phyloP scores from a whole-genome alignment of 2,113 vertebrate genomes.

The Marmota flaviventris region DNA sequence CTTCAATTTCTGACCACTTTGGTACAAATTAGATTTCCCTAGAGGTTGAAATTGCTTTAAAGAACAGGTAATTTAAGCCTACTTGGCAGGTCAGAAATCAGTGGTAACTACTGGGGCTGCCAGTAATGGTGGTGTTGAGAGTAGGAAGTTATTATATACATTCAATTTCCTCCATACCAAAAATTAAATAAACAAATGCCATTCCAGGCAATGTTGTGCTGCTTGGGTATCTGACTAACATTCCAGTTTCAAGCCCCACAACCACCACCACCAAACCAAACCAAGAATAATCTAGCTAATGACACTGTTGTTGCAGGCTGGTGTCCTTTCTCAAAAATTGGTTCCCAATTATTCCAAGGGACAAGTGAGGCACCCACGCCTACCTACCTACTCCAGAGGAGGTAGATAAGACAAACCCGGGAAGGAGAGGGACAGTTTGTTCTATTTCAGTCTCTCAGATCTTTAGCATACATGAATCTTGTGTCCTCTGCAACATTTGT shows the following conservation, averaged over 20 bases:
- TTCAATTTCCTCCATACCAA: neutral
- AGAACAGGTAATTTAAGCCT: neutral
- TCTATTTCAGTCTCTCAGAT: neutral
- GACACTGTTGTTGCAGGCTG: neutral
- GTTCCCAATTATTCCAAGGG: neutral
- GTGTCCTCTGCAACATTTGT: neutral
- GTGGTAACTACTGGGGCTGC: neutral
- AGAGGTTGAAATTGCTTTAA: neutral
- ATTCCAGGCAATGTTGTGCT: neutral
- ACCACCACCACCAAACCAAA: neutral
- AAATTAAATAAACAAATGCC: neutral
- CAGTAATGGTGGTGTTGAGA: neutral
- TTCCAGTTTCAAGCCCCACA: neutral
- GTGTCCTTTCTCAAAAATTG: neutral
- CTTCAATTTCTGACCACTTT: neutral
- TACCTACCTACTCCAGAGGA: neutral
- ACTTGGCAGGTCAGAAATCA: neutral
- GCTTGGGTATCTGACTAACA: neutral
- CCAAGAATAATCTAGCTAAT: neutral
- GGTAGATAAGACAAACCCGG: fast-evolving
- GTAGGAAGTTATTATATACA: neutral
- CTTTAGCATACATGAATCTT: neutral
- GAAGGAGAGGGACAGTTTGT: neutral
- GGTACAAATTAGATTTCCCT: conserved; percentile 38
- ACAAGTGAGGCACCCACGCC: neutral